A percentile compares a stretch with the other conserved stretches of the same genome.
Evolutionary conservation across 2,797 vertebrate genomes (phyloP).

Genomic region (Sebastolobus alascanus): DNA sequence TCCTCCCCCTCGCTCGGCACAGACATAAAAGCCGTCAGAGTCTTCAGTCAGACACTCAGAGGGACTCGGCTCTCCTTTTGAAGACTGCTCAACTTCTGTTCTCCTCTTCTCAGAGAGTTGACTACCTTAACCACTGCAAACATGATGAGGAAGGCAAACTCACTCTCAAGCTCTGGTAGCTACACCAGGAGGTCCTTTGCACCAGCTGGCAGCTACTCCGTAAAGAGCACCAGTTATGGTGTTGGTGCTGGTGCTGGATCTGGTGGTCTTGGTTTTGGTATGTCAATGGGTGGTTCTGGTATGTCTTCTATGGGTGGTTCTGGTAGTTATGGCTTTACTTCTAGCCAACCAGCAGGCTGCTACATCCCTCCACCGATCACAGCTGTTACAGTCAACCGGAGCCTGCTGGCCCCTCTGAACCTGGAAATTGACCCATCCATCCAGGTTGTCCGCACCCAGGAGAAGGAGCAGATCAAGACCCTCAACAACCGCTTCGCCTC

Average conservation of each 20-base stretch:
- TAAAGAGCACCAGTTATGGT: slow-evolving; percentile 4
- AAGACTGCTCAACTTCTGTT: slow-evolving; percentile 67
- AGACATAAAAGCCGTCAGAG: slow-evolving; percentile 71
- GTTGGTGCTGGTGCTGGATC: neutral
- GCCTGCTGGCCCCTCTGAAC: slow-evolving; percentile 89
- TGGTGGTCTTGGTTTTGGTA: neutral
- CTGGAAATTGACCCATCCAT: slow-evolving; percentile 91
- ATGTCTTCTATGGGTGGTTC: neutral
- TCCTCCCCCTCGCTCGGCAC: slow-evolving; percentile 52
- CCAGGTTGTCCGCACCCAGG: slow-evolving; percentile 90
- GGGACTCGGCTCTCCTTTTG: slow-evolving; percentile 86
- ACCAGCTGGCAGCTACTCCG: slow-evolving; percentile 22
- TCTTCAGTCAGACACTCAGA: slow-evolving; percentile 77
- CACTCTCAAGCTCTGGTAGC: neutral
- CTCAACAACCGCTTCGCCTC: slow-evolving; percentile 97
- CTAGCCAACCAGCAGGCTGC: neutral
- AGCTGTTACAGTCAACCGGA: slow-evolving; percentile 90
- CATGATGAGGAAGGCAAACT: slow-evolving; percentile 40
- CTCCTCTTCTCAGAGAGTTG: slow-evolving; percentile 35
- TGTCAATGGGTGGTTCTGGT: too few relatives aligned
- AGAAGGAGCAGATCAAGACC: slow-evolving; percentile 97
- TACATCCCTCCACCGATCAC: slow-evolving; percentile 77
- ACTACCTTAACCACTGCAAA: slow-evolving; percentile 19
- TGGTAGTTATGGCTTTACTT: neutral
- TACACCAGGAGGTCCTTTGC: slow-evolving; percentile 15